A percentile compares a stretch with the other conserved stretches of the same genome.
These are phyloP conservation scores for Melierax canorus DNA, from an alignment of 2,113 vertebrate species.

Conservation along the genomic window DNA sequence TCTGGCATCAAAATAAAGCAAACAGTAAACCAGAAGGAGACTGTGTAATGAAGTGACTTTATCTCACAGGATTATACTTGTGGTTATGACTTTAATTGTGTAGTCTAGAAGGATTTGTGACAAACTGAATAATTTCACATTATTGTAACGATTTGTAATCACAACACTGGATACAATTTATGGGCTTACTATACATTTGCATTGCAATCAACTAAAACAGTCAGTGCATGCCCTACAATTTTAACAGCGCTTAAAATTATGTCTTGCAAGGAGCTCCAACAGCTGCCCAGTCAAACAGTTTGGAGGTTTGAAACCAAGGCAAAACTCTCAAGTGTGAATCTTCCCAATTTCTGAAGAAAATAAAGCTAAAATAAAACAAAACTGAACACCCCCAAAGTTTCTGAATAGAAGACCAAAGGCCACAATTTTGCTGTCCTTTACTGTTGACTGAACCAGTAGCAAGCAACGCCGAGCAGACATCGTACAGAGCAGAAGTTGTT, in stretches of 20 bases:
- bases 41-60: slow-evolving; percentile 52
- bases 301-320: background rate
- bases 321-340: background rate
- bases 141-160: slow-evolving; percentile 56
- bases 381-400: background rate
- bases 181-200: slow-evolving; percentile 2
- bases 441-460: background rate
- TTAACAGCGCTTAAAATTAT: background rate
- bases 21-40: slow-evolving; percentile 29
- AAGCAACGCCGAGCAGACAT: background rate
- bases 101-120: slow-evolving; percentile 38
- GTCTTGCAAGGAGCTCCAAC: background rate
- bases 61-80: slow-evolving; percentile 51
- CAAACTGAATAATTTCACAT: slow-evolving; percentile 44
- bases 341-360: background rate
- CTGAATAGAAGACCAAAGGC: background rate
- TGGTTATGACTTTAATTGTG: slow-evolving; percentile 48
- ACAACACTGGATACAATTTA: slow-evolving; percentile 10
- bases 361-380: background rate
- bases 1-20: slow-evolving; percentile 49
- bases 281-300: background rate
- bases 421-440: background rate
- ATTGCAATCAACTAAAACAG: slow-evolving; percentile 6
- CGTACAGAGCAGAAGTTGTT: background rate
- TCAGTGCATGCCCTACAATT: background rate